Evolutionary conservation across 23 tunicate genomes (phyloP), one percentile per base, ranked within the genome.

Genomic region (Ascidia mentula): DNA sequence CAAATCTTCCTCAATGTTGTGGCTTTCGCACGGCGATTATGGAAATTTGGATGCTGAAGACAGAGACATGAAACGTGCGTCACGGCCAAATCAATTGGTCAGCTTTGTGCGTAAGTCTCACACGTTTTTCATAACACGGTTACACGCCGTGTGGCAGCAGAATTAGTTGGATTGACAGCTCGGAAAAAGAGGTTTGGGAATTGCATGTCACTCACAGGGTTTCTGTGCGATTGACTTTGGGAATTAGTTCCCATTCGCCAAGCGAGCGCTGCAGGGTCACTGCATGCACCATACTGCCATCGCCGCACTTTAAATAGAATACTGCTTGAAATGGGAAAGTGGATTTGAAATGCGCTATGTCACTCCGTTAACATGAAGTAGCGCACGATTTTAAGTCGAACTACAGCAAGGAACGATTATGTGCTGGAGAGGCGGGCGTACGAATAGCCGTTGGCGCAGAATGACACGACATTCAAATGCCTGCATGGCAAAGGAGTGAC

Each of bases 21-120:
- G 1, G 7, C 13, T 53, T 53, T 53, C 7, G 65, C 13, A 9
- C 7, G 65, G 13, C 1, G 22, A 28, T 53, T 53, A 20, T 53
- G 22, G 24, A 20, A 26, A 9, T 26, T 3, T 53, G 65, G 4
- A 20, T 5, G 65, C 65, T 3, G 7, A 3, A 28, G n/a, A n/a
- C n/a, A n/a, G n/a, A n/a, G n/a, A n/a, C n/a, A 5, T 5, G 12
- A 26, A 53, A 9, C 65, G 65, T 53, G 65, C 65, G 65, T 53
- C 65, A 53, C 13, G 65, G 65, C 65, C 65, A 53, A 53, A 53
- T 53, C 65, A 53, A 53, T 53, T 53, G 65, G n/a, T 28, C 65
- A 20, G 7, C 12, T 28, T 53, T 53, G 65, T 53, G 65, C 65
- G 65, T 28, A 53, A 53, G 65, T 53, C 24, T 26, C 22, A 53